phyloP scores from a whole-genome alignment of 2,113 vertebrate species.

The Epinephelus moara region DNA sequence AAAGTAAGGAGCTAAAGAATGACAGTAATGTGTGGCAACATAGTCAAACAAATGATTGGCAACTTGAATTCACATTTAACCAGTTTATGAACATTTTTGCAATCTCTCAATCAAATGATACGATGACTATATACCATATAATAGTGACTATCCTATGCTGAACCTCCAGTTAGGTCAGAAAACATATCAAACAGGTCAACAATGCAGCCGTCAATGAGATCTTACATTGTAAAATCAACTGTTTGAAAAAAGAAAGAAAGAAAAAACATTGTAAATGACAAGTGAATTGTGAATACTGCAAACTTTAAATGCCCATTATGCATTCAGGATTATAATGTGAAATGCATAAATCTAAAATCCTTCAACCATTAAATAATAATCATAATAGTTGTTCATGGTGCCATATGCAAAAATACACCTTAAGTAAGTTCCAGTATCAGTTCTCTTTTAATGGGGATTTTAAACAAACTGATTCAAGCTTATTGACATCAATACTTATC shows the following conservation, averaged over 20 bases:
- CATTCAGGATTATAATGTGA: slow-evolving; percentile 26
- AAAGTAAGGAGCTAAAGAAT: background rate
- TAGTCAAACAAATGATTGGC: slow-evolving; percentile 56
- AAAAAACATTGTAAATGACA: slow-evolving; percentile 1
- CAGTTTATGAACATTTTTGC: slow-evolving; percentile 71
- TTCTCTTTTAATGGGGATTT: slow-evolving; percentile 69
- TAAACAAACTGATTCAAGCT: slow-evolving; percentile 68
- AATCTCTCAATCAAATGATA: slow-evolving; percentile 69
- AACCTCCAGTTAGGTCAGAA: slow-evolving; percentile 45
- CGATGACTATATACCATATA: slow-evolving; percentile 68
- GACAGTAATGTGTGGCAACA: background rate
- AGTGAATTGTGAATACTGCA: slow-evolving; percentile 11
- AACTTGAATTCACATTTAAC: slow-evolving; percentile 61
- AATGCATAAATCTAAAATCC: slow-evolving; percentile 21
- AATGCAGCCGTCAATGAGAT: slow-evolving; percentile 47
- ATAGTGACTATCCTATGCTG: slow-evolving; percentile 41
- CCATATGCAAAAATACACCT: slow-evolving; percentile 64
- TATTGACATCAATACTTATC: slow-evolving; percentile 76
- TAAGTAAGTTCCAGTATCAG: slow-evolving; percentile 52
- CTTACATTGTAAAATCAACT: slow-evolving; percentile 35
- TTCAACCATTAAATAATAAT: slow-evolving; percentile 1
- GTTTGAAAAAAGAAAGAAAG: background rate
- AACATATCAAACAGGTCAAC: slow-evolving; percentile 55
- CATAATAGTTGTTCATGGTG: background rate
- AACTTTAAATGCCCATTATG: slow-evolving; percentile 46